These are phyloP conservation scores for Gymnodraco acuticeps DNA, from an alignment of 2,797 vertebrate genomes.

Conservation along the genomic window DNA sequence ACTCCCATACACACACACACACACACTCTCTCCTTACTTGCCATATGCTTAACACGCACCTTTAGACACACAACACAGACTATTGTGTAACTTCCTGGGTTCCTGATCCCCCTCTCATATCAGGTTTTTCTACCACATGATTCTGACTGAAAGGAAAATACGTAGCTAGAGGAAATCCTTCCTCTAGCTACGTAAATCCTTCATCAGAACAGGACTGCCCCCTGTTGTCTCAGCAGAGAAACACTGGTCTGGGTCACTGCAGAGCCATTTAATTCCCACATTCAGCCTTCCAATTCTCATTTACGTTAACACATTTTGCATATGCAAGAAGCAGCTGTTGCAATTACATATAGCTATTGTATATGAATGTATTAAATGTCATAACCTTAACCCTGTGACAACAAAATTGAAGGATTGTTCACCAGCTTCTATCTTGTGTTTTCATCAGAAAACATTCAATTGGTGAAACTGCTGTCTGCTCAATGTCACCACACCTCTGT, in stretches of 20 bases:
- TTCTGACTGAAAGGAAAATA: conserved; percentile 40
- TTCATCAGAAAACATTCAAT: conserved; percentile 20
- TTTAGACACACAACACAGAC: conserved; percentile 49
- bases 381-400: background rate
- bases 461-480: conserved; percentile 59
- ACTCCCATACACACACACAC: conserved; percentile 10
- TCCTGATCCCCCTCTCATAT: conserved; percentile 55
- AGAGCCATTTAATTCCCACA: conserved; percentile 47
- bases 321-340: background rate
- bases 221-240: conserved; percentile 62
- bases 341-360: background rate
- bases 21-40: conserved; percentile 28
- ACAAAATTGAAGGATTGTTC: background rate
- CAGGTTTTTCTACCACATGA: conserved; percentile 56
- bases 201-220: conserved; percentile 60
- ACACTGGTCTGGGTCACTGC: conserved; percentile 46
- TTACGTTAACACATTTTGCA: conserved; percentile 5
- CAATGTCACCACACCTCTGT: conserved; percentile 44
- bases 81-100: conserved; percentile 66
- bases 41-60: conserved; percentile 53
- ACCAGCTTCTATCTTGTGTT: background rate
- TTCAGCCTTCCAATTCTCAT: background rate
- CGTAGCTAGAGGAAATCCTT: background rate
- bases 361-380: background rate
- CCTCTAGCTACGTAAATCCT: background rate